Evolutionary conservation across 2,797 vertebrate genomes (phyloP).

Genomic region (Glossophaga mutica): DNA sequence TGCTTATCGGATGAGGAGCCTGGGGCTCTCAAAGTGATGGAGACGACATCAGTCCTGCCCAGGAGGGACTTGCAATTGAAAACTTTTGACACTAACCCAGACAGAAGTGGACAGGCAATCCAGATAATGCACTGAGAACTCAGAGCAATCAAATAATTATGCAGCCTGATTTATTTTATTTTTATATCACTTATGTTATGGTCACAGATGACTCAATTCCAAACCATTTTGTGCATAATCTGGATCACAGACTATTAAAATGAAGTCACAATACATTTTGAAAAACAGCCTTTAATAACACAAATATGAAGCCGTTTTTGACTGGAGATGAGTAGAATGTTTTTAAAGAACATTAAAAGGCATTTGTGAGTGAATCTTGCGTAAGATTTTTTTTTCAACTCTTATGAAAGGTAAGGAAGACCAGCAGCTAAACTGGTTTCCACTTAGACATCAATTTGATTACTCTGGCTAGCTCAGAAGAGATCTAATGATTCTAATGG

Average conservation of each 20-base stretch:
- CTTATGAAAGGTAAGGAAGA: slow-evolving; percentile 55
- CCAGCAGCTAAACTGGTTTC: slow-evolving; percentile 31
- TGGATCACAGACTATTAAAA: slow-evolving; percentile 33
- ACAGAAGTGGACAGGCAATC: slow-evolving; percentile 57
- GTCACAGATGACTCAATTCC: slow-evolving; percentile 41
- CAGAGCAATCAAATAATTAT: slow-evolving; percentile 47
- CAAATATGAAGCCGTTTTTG: slow-evolving; percentile 35
- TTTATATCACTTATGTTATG: slow-evolving; percentile 23
- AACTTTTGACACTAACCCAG: slow-evolving; percentile 61
- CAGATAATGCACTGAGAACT: slow-evolving; percentile 59
- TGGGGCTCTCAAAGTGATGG: slow-evolving; percentile 39
- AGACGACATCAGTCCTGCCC: slow-evolving; percentile 53
- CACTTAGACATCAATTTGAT: slow-evolving; percentile 57
- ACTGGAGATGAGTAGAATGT: neutral
- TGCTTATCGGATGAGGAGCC: slow-evolving; percentile 26
- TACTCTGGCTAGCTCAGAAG: slow-evolving; percentile 56
- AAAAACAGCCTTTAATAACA: neutral
- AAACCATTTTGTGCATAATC: neutral
- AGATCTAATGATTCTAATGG: slow-evolving; percentile 65
- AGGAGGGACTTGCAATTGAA: slow-evolving; percentile 43
- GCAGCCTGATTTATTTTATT: slow-evolving; percentile 7
- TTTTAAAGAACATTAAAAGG: slow-evolving; percentile 56
- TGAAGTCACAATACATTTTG: slow-evolving; percentile 44
- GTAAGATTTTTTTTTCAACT: slow-evolving; percentile 49
- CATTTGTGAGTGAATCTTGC: neutral